Base-by-base conservation (phyloP, 2,888 invertebrate species). In the Dioctria rufipes region DNA sequence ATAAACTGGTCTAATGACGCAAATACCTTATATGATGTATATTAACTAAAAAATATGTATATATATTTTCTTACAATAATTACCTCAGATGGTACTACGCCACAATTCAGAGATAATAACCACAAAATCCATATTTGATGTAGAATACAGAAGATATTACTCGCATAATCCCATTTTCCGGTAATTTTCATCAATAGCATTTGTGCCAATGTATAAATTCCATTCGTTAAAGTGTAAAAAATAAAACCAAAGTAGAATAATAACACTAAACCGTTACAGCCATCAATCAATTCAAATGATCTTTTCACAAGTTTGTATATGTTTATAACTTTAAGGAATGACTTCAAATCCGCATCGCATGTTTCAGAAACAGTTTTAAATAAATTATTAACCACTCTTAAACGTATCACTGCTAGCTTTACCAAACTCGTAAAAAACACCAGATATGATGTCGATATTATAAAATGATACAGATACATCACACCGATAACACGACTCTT, bases 141-240 rank as follows among this genome's bases (percentile, higher is more conserved):
- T 3, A 77, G 2, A 39, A 63, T 63, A 49, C 77, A 63, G 4
- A 61, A 4, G 6, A 63, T 13, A 11, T 63, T 49, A 40, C 0
- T 3, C 11, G 43, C n/a, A 46, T 77, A 77, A 49, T 3, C 11
- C 60, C 40, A 63, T 5, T 49, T n/a, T 58, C 49, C 77, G 11
- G 4, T n/a, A 43, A 49, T 46, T 8, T 25, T 6, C 8, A 9
- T 3, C 5, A 63, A 11, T 46, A 63, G 46, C 8, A 46, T 13
- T 37, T 46, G 46, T 4, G 63, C 46, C 13, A 54, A 39, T 0
- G 58, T 58, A 39, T 77, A 77, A n/a, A 77, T 63, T 46, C 63
- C 77, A 63, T 63, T 77, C n/a, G 77, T 77, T 11, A 77, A 37
- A 13, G 77, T 77, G 39, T 77, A 77, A 77, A 77, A 77, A 6